Conservation (phyloP, 1,140 invertebrate genomes). For the Centruroides vittatus region DNA sequence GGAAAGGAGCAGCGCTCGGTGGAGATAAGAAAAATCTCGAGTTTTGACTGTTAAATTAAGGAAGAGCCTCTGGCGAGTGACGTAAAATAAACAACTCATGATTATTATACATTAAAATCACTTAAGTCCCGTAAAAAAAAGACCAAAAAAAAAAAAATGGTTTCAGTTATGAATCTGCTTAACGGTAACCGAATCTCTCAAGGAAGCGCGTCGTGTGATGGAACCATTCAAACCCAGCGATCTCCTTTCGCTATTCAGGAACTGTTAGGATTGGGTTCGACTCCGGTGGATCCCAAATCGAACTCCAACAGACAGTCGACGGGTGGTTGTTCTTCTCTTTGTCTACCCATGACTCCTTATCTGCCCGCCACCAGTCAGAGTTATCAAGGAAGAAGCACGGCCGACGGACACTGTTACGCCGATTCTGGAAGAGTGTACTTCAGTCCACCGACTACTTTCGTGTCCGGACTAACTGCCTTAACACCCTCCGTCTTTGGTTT, state of each 20-base stretch:
- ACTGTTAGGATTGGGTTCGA: slow-evolving; percentile 53
- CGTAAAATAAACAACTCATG: no score
- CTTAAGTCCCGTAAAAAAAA: no score
- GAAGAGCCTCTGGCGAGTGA: no score
- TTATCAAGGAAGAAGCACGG: slow-evolving; percentile 8
- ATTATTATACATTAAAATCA: no score
- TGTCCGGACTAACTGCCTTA: slow-evolving; percentile 33
- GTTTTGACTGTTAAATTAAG: no score
- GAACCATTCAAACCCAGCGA: slow-evolving; percentile 37
- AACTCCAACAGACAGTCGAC: not conserved
- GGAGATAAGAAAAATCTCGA: no score
- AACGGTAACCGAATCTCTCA: no score
- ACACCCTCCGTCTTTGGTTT: slow-evolving; percentile 31
- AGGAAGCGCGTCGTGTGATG: no score
- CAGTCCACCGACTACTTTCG: slow-evolving; percentile 40
- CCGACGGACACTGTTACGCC: slow-evolving; percentile 25
- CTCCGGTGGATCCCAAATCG: not conserved
- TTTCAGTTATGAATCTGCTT: no score
- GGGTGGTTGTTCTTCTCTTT: slow-evolving; percentile 1
- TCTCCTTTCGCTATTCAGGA: slow-evolving; percentile 86
- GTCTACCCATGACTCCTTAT: not conserved
- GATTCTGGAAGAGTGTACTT: slow-evolving; percentile 25
- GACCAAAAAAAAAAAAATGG: no score
- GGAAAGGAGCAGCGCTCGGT: no score
- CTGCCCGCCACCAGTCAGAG: slow-evolving; percentile 5